Evolutionary conservation across 2,797 vertebrate species (phyloP), one percentile per base, ranked within the genome.

Genomic region (Setipinna tenuifilis): DNA sequence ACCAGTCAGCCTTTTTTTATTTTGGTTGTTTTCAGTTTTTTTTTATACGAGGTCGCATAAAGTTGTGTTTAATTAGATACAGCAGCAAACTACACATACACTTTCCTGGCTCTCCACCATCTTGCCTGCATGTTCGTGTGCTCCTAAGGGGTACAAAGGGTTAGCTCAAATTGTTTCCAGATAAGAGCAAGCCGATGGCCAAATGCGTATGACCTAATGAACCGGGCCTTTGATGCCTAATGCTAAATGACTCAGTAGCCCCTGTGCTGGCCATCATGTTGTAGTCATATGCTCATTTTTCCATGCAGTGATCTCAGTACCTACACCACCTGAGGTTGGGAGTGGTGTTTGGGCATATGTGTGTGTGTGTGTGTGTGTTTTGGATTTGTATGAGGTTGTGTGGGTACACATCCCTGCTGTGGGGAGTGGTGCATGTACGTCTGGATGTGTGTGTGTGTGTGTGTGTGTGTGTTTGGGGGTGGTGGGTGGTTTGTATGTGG

Each of bases 261-360:
- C 16, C 68, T 17, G 68, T 75, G 68, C 14, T 75, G 50, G 9
- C 14, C 50, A 75, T 75, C 68, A 35, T 17, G 3, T 16, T 19
- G 31, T 75, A 28, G 68, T 75, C 68, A 75, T 75, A 6, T 41
- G 68, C 68, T 75, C 16, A 35, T 82, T 86, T 92, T 92, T 91
- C 86, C 89, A 87, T 87, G 81, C 54, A 88, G 90, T 90, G 87
- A 90, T 85, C 85, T 83, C 80, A 87, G 90, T 86, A n/a, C 83
- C 88, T 89, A 89, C 80, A 88, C 87, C 83, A 87, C 86, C 83
- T 82, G 65, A 90, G 85, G 88, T 84, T 87, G 48, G 86, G 90
- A 90, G 50, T 54, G 7, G 50, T 54, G 50, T 54, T 2, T 54
- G 50, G 3, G 50, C 9, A 7, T 54, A 7, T 54, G 50, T 54